Evolutionary conservation across 2,113 vertebrate genomes (phyloP).

Genomic region (Pseudolaguvia tuberculata): DNA sequence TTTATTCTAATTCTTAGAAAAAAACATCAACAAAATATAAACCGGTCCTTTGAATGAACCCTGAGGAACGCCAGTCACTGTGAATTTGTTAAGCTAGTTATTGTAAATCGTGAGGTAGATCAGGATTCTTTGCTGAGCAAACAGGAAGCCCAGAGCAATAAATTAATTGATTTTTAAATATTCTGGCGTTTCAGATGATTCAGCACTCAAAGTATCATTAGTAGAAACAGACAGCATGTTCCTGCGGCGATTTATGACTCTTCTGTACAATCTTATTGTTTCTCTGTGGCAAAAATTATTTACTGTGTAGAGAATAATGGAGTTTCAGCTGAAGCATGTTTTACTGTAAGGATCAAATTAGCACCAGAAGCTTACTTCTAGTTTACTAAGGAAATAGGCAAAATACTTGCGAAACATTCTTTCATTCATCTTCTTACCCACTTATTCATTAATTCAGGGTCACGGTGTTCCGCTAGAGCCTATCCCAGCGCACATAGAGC

Average conservation of each 20-base stretch:
- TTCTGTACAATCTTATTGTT: constrained; percentile 48
- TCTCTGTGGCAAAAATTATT: too few relatives aligned
- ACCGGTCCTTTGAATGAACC: neutral
- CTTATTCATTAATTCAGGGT: too few relatives aligned
- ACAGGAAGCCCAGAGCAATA: neutral
- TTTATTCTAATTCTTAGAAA: neutral
- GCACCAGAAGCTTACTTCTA: neutral
- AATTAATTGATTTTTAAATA: neutral
- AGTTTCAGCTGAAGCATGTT: neutral
- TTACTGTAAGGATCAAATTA: neutral
- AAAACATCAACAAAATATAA: neutral
- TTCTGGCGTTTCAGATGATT: constrained; percentile 44
- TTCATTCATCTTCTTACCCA: too few relatives aligned
- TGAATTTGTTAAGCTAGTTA: neutral
- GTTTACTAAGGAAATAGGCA: neutral
- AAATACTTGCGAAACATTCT: too few relatives aligned
- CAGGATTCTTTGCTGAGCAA: neutral
- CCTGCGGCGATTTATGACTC: constrained; percentile 48
- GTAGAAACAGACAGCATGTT: constrained; percentile 52
- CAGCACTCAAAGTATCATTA: constrained; percentile 53
- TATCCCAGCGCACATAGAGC: too few relatives aligned
- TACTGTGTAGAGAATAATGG: too few relatives aligned
- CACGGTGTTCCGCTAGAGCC: too few relatives aligned
- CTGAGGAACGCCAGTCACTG: neutral
- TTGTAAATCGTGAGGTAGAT: neutral